Base-by-base conservation (phyloP, 2,797 vertebrate species). In the Sebastes jordani region DNA sequence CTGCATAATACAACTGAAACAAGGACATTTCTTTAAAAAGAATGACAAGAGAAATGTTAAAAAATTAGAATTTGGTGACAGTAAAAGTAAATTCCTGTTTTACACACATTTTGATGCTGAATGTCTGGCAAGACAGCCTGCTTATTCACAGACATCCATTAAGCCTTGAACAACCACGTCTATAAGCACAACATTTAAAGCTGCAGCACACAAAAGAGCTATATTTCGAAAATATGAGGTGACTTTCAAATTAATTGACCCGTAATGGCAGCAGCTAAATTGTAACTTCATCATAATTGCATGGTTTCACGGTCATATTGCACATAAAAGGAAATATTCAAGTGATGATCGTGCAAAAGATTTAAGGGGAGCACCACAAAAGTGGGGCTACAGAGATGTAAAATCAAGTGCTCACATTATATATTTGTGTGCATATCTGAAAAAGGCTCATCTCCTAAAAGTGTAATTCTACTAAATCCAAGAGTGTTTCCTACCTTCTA, bases 21-120 rank as follows among this genome's bases (percentile, higher is more conserved):
- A 71, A 69, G 59, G 67, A 65, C 29, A 14, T 4, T 29, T 30
- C 8, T 29, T 55, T 11, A 25, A 58, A 36, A 14, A 27, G 2
- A 62, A 38, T 65, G 36, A 56, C 55, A 27, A 29, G 30, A 62
- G 13, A 54, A 61, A 42, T 69, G 49, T n/a, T 18, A 4, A 70
- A 62, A 71, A 71, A 81, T 73, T 55, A 3, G 18, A 76, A 60
- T 77, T 65, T 65, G 20, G 27, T 32, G 16, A 27, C 66, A 49
- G 14, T 75, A 22, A 80, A 80, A 25, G 32, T 76, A 79, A 52
- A 81, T 69, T 84, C 23, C 76, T n/a, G 29, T 20, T 72, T n/a
- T 34, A 62, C 20, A 70, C 16, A 49, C 6, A 67, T 65, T 84
- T 69, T 80, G 36, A 71, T 27, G 58, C 18, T 56, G 14, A 71